These are phyloP conservation scores for Perdita meconis DNA, from an alignment of 2,888 invertebrate species.

Conservation along the genomic window DNA sequence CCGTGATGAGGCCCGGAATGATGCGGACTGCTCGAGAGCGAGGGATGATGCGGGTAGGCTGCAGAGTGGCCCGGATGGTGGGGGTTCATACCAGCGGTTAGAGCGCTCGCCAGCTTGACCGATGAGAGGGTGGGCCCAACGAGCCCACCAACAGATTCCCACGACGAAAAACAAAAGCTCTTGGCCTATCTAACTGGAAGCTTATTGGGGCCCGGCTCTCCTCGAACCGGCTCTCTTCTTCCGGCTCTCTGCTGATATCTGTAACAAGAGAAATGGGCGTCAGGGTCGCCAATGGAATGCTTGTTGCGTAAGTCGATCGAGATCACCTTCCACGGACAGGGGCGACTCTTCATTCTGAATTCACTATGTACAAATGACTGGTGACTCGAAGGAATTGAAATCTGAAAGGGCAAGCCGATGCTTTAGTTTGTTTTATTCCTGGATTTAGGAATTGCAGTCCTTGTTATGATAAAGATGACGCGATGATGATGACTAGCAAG, in stretches of 20 bases:
- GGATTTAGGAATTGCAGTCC: no score
- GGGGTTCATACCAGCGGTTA: slow-evolving; percentile 94
- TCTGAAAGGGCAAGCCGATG: no score
- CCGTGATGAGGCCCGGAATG: slow-evolving; percentile 83
- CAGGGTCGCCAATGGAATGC: not conserved
- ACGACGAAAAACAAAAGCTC: slow-evolving; percentile 72
- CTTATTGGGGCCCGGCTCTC: slow-evolving; percentile 66
- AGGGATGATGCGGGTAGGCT: slow-evolving; percentile 85
- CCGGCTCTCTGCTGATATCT: slow-evolving; percentile 73
- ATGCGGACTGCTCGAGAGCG: slow-evolving; percentile 85
- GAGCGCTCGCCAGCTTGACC: slow-evolving; percentile 94
- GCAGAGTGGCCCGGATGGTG: slow-evolving; percentile 88
- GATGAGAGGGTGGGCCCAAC: slow-evolving; percentile 85
- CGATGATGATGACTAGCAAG: no score
- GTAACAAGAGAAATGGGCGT: slow-evolving; percentile 68
- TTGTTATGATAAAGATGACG: no score
- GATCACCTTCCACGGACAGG: slow-evolving; percentile 1
- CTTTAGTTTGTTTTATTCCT: no score
- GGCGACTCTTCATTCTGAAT: no score
- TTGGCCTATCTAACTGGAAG: slow-evolving; percentile 51
- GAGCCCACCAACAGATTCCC: slow-evolving; percentile 82
- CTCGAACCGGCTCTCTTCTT: slow-evolving; percentile 72
- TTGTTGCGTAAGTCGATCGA: not conserved
- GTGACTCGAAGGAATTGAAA: no score
- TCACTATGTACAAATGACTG: slow-evolving; percentile 11